Conservation (phyloP, 2,797 vertebrate species). For the Enteromius trimaculatus region DNA sequence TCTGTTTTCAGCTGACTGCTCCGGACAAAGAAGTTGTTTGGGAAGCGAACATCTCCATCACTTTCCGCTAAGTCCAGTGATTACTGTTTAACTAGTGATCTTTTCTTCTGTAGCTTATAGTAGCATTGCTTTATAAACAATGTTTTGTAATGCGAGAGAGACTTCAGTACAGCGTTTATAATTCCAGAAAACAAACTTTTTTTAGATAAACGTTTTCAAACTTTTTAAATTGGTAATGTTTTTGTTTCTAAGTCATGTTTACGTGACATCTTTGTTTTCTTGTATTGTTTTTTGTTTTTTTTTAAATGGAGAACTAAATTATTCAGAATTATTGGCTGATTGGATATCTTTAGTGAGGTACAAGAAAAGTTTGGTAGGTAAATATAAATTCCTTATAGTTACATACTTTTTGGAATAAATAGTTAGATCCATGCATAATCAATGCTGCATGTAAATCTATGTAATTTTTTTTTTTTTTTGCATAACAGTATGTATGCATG, state of each 20-base stretch:
- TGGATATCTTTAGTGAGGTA: not conserved
- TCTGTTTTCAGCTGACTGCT: not conserved
- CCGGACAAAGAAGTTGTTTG: conserved; percentile 19
- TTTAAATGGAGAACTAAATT: not conserved
- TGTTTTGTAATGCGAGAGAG: not conserved
- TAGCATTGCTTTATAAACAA: not conserved
- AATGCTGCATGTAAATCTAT: not conserved
- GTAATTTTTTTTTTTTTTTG: not conserved
- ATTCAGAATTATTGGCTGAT: not conserved
- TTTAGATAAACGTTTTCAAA: not conserved
- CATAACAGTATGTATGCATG: not conserved
- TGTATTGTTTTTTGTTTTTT: not conserved
- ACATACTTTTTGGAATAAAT: not conserved
- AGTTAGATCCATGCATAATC: not conserved
- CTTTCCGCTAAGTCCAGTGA: conserved; percentile 2
- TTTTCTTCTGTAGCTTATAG: not conserved
- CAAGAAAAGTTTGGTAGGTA: not conserved
- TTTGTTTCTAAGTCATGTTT: not conserved
- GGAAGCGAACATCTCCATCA: conserved; percentile 26
- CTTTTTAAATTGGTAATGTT: not conserved
- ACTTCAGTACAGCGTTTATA: too few species aligned
- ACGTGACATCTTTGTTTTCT: not conserved
- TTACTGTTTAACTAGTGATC: not conserved
- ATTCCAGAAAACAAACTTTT: too few species aligned
- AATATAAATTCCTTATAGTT: not conserved